These are phyloP conservation scores for Pelusios castaneus DNA, from an alignment of 2,113 vertebrate genomes.

Conservation along the genomic window DNA sequence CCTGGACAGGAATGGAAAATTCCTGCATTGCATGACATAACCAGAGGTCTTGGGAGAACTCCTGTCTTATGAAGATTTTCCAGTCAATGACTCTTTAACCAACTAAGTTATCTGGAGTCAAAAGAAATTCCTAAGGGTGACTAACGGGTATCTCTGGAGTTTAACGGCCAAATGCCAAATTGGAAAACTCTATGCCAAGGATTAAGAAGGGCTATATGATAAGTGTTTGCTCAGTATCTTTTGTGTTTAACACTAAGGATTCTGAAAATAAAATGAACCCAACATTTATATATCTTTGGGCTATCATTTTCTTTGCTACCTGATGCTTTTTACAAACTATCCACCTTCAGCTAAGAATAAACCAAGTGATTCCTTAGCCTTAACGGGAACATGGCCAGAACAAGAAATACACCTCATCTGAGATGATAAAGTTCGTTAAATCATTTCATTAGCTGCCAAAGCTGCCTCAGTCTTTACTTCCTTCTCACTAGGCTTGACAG, in stretches of 20 bases:
- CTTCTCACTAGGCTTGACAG: background rate
- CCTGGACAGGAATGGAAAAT: background rate
- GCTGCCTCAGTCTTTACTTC: accelerated
- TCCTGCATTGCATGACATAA: accelerated
- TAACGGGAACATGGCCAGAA: accelerated
- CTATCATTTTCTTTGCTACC: background rate
- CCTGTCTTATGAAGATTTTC: background rate
- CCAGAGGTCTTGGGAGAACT: background rate
- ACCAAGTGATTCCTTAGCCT: background rate
- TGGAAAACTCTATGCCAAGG: background rate
- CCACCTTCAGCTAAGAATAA: accelerated
- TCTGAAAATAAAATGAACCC: background rate
- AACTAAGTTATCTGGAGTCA: background rate
- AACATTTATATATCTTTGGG: accelerated
- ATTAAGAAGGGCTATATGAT: no score
- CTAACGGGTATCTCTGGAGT: background rate
- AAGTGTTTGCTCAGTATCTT: background rate
- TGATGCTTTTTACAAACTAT: accelerated
- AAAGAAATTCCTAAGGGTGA: background rate
- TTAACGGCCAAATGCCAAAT: background rate
- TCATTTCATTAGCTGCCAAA: accelerated
- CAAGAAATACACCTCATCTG: accelerated
- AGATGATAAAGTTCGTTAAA: accelerated
- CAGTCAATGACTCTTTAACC: background rate
- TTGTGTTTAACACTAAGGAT: background rate